A percentile compares a stretch with the other conserved stretches of the same genome.
These are phyloP conservation scores for Stenodera caucasica DNA, from an alignment of 2,888 invertebrate species.

Conservation along the genomic window DNA sequence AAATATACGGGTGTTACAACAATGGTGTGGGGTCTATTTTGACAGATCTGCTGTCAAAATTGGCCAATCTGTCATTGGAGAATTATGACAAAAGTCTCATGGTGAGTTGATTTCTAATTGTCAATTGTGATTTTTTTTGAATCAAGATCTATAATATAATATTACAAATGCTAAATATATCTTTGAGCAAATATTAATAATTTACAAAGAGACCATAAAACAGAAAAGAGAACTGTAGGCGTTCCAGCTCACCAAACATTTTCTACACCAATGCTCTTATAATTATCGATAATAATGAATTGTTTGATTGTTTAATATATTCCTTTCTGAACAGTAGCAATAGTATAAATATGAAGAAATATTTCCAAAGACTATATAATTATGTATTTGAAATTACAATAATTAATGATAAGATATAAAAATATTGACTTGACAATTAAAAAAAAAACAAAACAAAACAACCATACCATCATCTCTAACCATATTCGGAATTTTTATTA, in stretches of 20 bases:
- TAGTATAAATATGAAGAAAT: slow-evolving; percentile 54
- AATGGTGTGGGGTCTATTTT: no score
- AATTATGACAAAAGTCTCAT: background rate
- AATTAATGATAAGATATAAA: slow-evolving; percentile 51
- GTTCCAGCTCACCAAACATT: background rate
- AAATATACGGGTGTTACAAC: no score
- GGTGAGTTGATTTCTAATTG: background rate
- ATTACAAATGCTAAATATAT: background rate
- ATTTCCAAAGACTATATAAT: slow-evolving; percentile 51
- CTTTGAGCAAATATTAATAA: background rate
- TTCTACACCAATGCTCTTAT: no score
- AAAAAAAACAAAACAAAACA: background rate
- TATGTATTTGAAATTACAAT: slow-evolving; percentile 57
- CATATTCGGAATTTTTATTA: slow-evolving; percentile 12
- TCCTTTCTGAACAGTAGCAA: slow-evolving; percentile 53
- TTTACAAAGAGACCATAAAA: background rate
- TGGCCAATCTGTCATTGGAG: no score
- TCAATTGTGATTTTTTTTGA: background rate
- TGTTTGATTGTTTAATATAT: slow-evolving; percentile 33
- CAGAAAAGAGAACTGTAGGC: background rate
- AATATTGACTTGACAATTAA: slow-evolving; percentile 18
- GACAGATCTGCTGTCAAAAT: no score
- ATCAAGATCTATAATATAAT: no score
- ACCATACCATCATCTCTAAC: slow-evolving; percentile 12
- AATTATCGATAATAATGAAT: slow-evolving; percentile 16